phyloP scores from a whole-genome alignment of 1,140 invertebrate species.

The Aethina tumida region DNA sequence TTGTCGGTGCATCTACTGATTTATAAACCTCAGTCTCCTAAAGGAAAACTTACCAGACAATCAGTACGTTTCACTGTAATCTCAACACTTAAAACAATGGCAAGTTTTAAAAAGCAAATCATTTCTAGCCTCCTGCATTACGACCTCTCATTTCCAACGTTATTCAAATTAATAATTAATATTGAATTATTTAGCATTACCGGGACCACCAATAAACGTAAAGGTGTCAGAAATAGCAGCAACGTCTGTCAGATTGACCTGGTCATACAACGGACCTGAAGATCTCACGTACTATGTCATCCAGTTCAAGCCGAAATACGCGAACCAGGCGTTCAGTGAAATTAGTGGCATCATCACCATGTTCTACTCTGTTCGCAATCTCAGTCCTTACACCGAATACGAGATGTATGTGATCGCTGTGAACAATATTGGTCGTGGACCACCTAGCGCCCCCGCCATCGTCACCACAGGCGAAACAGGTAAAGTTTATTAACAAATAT shows the following conservation, averaged over 20 bases:
- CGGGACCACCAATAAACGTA: slow-evolving; percentile 78
- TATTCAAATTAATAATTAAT: neutral
- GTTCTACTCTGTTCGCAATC: slow-evolving; percentile 79
- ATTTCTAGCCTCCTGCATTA: too few relatives aligned
- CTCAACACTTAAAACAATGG: too few relatives aligned
- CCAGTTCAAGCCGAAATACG: slow-evolving; percentile 88
- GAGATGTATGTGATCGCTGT: slow-evolving; percentile 93
- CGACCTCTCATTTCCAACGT: too few relatives aligned
- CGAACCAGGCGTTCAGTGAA: slow-evolving; percentile 71
- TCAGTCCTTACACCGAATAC: slow-evolving; percentile 93
- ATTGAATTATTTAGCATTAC: slow-evolving; percentile 56
- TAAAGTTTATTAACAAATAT: too few relatives aligned
- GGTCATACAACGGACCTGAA: slow-evolving; percentile 78
- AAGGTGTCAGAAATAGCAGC: slow-evolving; percentile 85
- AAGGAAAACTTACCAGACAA: too few relatives aligned
- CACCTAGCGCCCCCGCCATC: slow-evolving; percentile 71
- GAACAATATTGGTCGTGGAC: slow-evolving; percentile 84
- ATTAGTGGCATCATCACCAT: slow-evolving; percentile 87
- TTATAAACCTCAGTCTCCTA: too few relatives aligned
- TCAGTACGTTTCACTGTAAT: too few relatives aligned
- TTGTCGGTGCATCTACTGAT: too few relatives aligned
- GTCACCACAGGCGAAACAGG: slow-evolving; percentile 95
- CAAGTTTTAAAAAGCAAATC: too few relatives aligned
- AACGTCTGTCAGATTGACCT: slow-evolving; percentile 80
- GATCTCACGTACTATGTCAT: slow-evolving; percentile 90